Conservation (phyloP, 1,140 invertebrate species). For the Pseudomyrmex gracilis region DNA sequence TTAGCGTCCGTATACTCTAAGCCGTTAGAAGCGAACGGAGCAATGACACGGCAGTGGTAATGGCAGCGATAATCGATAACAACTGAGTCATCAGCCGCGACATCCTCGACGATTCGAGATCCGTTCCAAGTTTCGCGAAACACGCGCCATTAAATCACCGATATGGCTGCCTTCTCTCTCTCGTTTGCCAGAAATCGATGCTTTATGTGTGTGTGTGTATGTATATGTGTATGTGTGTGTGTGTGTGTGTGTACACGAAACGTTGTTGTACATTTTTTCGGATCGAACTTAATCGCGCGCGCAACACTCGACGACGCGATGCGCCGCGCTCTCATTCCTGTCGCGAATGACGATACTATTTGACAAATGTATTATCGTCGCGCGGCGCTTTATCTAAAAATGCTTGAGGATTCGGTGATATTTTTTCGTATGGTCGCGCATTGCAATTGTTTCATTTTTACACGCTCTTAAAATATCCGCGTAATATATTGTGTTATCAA, state of each 20-base stretch:
- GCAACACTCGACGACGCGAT: background rate
- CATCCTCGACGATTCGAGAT: conserved; percentile 16
- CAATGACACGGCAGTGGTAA: conserved; percentile 49
- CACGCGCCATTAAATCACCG: conserved; percentile 50
- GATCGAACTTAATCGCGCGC: conserved; percentile 25
- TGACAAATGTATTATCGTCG: conserved; percentile 27
- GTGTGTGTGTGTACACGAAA: too few species aligned
- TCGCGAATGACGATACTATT: conserved; percentile 6
- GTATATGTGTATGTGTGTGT: too few species aligned
- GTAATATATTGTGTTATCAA: too few species aligned
- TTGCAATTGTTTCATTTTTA: conserved; percentile 51
- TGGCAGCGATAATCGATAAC: conserved; percentile 61
- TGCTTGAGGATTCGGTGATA: background rate
- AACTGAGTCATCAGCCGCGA: background rate
- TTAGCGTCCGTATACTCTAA: conserved; percentile 69
- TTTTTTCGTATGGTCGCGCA: conserved; percentile 9
- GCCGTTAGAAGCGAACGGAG: conserved; percentile 55
- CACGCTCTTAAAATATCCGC: conserved; percentile 50
- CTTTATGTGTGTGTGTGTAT: too few species aligned
- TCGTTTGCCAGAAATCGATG: too few species aligned
- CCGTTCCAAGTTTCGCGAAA: conserved; percentile 5
- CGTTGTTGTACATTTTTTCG: conserved; percentile 37
- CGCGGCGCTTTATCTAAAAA: conserved; percentile 4
- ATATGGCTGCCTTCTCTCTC: conserved; percentile 26
- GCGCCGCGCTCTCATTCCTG: background rate